Evolutionary conservation across 2,113 vertebrate species (phyloP).

Genomic region (Clarias batrachus): DNA sequence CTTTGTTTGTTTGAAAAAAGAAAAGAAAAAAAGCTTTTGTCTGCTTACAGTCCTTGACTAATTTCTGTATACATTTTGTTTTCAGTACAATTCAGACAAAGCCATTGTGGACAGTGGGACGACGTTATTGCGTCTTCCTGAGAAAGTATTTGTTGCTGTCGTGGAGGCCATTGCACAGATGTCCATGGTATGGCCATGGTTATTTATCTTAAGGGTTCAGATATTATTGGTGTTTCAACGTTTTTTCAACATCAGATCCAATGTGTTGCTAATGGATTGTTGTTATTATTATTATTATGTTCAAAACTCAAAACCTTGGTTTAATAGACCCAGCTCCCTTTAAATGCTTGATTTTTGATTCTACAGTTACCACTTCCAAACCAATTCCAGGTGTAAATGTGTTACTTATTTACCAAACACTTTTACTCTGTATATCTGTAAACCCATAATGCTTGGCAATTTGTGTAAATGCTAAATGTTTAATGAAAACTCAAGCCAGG

Average conservation of each 20-base stretch:
- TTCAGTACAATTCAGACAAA: conserved; percentile 93
- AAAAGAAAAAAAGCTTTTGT: conserved; percentile 6
- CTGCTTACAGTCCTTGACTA: conserved; percentile 17
- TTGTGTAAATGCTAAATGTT: not conserved
- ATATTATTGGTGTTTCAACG: not conserved
- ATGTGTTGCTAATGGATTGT: not conserved
- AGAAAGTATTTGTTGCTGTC: conserved; percentile 88
- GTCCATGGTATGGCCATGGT: conserved; percentile 79
- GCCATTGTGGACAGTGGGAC: conserved; percentile 98
- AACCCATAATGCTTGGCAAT: not conserved
- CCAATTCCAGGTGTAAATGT: not conserved
- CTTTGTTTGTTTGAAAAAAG: conserved; percentile 40
- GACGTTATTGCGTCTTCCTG: conserved; percentile 89
- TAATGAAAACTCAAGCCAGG: not conserved
- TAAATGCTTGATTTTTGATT: not conserved
- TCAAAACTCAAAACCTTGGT: not conserved
- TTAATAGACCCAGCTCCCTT: not conserved
- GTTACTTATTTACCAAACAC: not conserved
- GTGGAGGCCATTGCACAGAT: conserved; percentile 83
- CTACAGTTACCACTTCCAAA: not conserved
- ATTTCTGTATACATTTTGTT: conserved; percentile 27
- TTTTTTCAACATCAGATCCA: not conserved
- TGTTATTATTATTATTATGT: too few relatives aligned
- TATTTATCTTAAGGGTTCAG: not conserved
- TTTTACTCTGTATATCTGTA: not conserved